Base-by-base conservation (phyloP, 2,797 vertebrate genomes). In the Crocodylus rhombifer region DNA sequence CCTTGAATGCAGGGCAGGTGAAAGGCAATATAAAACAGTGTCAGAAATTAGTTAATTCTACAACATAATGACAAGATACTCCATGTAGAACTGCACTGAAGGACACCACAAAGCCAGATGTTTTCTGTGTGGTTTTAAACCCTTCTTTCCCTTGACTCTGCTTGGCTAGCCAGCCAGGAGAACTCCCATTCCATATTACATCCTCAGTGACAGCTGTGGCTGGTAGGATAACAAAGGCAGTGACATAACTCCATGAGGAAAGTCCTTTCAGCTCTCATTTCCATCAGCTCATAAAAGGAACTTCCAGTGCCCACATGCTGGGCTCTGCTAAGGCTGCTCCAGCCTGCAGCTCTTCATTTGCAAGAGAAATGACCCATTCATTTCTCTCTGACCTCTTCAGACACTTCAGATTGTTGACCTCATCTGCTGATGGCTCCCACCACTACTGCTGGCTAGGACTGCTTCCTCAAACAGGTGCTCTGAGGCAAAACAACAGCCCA, bases 281-380 rank as follows among this genome's bases (percentile, higher is more conserved):
- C 90, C 88, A 96, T 93, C 86, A 67, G 89, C 64, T 95, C 69
- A 89, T 94, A 89, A 96, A 96, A 96, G 91, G 11, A 94, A 92
- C 80, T 93, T 89, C 86, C 91, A 81, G 85, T 91, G 96, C 94
- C 76, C 96, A 93, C 96, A 94, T 91, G 95, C 94, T 96, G 96
- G 87, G 94, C 87, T 91, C 77, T 79, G 93, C 87, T 89, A 81
- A 88, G 90, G 77, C 88, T 88, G 90, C 94, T 96, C 88, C 79
- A 80, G 69, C 73, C 92, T 95, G 65, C 89, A 82, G 87, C 84
- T 95, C 94, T 94, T 96, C 91, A 95, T 95, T 96, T 96, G 95
- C 95, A 97, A 95, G 87, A 96, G 88, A 97, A 97, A 96, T 93
- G 82, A 94, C 90, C 86, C 82, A 87, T 95, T 95, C 30, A 94